Conservation (phyloP, 2,888 invertebrate genomes). For the Pseudolycoriella hygida region DNA sequence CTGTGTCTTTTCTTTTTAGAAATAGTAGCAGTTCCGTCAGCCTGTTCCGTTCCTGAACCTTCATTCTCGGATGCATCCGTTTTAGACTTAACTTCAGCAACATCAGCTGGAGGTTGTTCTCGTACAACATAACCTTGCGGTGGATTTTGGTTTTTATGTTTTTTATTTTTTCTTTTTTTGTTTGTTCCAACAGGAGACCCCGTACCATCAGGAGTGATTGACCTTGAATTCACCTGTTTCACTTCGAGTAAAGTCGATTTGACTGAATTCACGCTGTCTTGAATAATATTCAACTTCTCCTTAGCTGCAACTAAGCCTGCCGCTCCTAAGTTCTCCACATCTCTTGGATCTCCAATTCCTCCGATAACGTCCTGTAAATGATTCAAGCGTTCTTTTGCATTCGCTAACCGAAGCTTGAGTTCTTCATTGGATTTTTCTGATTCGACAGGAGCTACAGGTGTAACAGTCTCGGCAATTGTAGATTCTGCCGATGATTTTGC, state of each 20-base stretch:
- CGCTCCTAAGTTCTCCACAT: not conserved
- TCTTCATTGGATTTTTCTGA: not conserved
- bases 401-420: not conserved
- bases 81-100: not conserved
- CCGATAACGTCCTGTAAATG: not conserved
- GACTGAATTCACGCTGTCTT: slow-evolving; percentile 1
- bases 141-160: not conserved
- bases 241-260: not conserved
- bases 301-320: not conserved
- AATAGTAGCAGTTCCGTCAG: not conserved
- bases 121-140: not conserved
- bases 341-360: not conserved
- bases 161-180: not conserved
- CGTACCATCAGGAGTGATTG: no score
- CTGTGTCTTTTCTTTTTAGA: slow-evolving; percentile 2
- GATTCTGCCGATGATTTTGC: not conserved
- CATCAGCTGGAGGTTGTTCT: not conserved
- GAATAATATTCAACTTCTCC: slow-evolving; percentile 2
- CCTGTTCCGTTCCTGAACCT: not conserved
- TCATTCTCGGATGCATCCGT: not conserved
- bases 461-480: not conserved
- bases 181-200: not conserved
- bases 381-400: not conserved
- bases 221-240: not conserved
- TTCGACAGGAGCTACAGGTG: not conserved